phyloP scores from a whole-genome alignment of 2,888 invertebrate genomes.

The Hyppa rectilinea region DNA sequence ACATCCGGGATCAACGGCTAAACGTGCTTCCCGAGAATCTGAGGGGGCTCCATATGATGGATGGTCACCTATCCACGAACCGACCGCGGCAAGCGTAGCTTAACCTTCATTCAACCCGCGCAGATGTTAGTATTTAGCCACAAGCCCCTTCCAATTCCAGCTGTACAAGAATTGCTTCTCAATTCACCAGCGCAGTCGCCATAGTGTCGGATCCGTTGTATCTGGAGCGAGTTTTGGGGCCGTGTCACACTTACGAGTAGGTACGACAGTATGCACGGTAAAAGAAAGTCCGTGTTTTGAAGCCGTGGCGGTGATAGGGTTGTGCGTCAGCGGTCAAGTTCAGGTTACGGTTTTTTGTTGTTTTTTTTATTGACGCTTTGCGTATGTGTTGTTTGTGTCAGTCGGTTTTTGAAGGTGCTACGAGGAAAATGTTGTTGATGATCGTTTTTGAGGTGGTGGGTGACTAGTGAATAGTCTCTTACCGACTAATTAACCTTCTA shows the following conservation, averaged over 20 bases:
- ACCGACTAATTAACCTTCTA: background rate
- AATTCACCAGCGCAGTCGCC: constrained; percentile 49
- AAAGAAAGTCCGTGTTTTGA: constrained; percentile 78
- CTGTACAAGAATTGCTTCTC: constrained; percentile 35
- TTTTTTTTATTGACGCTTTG: constrained; percentile 34
- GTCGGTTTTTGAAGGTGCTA: background rate
- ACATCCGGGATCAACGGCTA: background rate
- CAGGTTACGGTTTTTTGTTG: constrained; percentile 43
- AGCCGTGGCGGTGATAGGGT: constrained; percentile 48
- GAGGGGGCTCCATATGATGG: background rate
- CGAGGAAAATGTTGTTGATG: constrained; percentile 4
- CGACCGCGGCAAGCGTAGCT: background rate
- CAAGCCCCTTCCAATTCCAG: background rate
- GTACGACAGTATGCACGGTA: constrained; percentile 63
- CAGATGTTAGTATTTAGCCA: background rate
- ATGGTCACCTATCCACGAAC: background rate
- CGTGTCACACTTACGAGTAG: constrained; percentile 81
- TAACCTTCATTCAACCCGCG: background rate
- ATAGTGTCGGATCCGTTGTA: constrained; percentile 65
- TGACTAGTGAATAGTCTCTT: background rate
- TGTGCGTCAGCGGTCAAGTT: constrained; percentile 68
- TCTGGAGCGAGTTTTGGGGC: constrained; percentile 82
- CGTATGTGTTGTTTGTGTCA: constrained; percentile 33
- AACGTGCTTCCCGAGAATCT: background rate
- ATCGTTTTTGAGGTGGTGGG: background rate